These are phyloP conservation scores for Syngnathus acus DNA, from an alignment of 2,797 vertebrate species.

Conservation along the genomic window DNA sequence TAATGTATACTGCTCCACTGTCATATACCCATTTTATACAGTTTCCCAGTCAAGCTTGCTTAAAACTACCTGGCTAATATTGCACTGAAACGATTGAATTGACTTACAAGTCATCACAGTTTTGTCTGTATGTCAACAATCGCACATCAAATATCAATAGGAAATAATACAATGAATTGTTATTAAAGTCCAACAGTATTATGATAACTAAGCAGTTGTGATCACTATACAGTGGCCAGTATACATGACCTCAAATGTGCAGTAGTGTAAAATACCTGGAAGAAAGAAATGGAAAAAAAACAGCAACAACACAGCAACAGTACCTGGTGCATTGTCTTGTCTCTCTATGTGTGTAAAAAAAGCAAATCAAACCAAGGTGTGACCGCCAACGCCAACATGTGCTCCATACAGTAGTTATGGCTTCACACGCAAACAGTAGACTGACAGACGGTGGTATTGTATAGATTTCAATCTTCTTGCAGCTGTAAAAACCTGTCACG, in stretches of 20 bases:
- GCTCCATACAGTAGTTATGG: neutral
- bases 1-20: neutral
- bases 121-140: neutral
- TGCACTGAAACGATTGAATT: neutral
- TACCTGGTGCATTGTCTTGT: constrained; percentile 33
- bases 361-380: constrained; percentile 13
- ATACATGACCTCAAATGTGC: neutral
- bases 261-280: neutral
- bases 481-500: neutral
- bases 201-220: neutral
- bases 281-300: neutral
- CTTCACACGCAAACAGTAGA: constrained; percentile 17
- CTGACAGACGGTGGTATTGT: neutral
- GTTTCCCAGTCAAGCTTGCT: neutral
- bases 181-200: neutral
- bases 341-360: neutral
- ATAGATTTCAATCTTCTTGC: neutral
- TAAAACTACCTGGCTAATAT: neutral
- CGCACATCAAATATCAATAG: neutral
- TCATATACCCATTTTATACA: neutral
- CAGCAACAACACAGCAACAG: neutral
- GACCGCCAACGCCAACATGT: neutral
- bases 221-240: neutral
- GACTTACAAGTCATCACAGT: neutral
- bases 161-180: neutral